Evolutionary conservation across 2,797 vertebrate species (phyloP).

Genomic region (Rhinophrynus dorsalis): DNA sequence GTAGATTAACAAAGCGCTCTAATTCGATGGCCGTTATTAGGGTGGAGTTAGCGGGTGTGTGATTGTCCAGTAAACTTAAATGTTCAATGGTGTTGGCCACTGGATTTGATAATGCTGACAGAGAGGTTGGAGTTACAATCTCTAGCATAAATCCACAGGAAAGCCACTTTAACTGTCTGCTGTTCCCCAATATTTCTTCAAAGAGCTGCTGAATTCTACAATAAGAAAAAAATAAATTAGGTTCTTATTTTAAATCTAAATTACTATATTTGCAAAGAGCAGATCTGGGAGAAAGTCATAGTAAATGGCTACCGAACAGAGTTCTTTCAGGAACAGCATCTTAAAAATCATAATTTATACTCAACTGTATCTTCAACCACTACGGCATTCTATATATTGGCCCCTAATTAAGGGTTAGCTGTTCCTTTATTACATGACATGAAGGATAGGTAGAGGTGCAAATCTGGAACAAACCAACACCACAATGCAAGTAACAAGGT

Average conservation of each 20-base stretch:
- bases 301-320: no score
- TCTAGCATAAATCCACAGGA: constrained; percentile 95
- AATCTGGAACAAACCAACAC: no score
- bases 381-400: no score
- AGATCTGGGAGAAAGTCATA: no score
- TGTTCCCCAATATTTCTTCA: constrained; percentile 92
- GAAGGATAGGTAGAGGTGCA: no score
- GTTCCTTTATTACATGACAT: no score
- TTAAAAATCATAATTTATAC: no score
- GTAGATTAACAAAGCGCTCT: constrained; percentile 85
- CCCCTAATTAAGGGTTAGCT: no score
- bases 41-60: constrained; percentile 77
- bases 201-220: constrained; percentile 92
- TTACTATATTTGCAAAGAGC: no score
- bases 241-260: not conserved
- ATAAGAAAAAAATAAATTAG: constrained; percentile 43
- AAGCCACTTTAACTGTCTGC: constrained; percentile 91
- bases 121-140: constrained; percentile 87
- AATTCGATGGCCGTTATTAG: constrained; percentile 86
- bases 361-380: no score
- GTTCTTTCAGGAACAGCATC: no score
- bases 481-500: no score
- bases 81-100: constrained; percentile 91
- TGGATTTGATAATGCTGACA: constrained; percentile 88
- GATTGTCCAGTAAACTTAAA: constrained; percentile 93